A percentile compares a stretch with the other conserved stretches of the same genome.
Evolutionary conservation across 2,113 vertebrate species (phyloP).

Genomic region (Pionites leucogaster): DNA sequence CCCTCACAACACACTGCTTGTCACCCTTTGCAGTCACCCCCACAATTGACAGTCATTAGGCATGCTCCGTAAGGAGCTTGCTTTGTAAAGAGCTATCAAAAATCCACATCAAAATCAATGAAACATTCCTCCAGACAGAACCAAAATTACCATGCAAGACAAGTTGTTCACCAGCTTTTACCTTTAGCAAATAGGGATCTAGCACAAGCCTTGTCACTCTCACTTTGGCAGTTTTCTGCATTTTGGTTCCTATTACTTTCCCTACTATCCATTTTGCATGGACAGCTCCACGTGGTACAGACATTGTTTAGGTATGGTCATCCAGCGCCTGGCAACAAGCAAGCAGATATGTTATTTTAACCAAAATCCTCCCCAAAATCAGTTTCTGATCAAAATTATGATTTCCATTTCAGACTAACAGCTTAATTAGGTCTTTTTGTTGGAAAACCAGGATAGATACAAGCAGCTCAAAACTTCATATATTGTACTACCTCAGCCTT

Average conservation of each 20-base stretch:
- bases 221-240: constrained; percentile 95
- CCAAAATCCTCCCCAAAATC: not conserved
- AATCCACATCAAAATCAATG: not conserved
- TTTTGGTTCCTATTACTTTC: constrained; percentile 94
- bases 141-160: not conserved
- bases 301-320: constrained; percentile 79
- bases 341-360: constrained; percentile 36
- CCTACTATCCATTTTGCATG: constrained; percentile 96
- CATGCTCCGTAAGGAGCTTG: not conserved
- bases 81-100: not conserved
- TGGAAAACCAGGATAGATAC: not conserved
- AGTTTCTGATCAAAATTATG: rapidly evolving
- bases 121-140: not conserved
- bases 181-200: constrained; percentile 93
- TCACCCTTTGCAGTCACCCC: not conserved
- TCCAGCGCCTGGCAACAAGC: constrained; percentile 43
- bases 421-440: not conserved
- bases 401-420: not conserved
- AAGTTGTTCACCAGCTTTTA: constrained; percentile 50
- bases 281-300: constrained; percentile 80
- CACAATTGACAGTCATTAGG: not conserved
- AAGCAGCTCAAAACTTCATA: not conserved
- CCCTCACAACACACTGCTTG: not conserved
- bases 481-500: not conserved
- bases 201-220: constrained; percentile 91